Evolutionary conservation across 2,797 vertebrate genomes (phyloP), one percentile per base, ranked within the genome.

Genomic region (Craterocephalus amniculus): DNA sequence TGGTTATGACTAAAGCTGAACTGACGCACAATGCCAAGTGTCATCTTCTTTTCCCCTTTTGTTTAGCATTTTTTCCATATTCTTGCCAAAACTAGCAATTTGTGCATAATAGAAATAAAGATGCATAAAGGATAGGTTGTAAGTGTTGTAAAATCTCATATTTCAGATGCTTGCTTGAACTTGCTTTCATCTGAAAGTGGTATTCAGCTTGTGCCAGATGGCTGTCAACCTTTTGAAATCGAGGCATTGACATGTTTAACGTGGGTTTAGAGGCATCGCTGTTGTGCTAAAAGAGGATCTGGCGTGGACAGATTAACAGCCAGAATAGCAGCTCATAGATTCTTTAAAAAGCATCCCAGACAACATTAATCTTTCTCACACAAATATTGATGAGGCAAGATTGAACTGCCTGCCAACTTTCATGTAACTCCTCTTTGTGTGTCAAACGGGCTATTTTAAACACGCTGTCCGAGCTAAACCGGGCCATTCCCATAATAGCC

Each of bases 161-260:
- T 87, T 78, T 87, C 13, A 70, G 67, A 78, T 72, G 72, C 89
- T 76, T 87, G 88, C 76, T 85, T 24, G 26, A 0, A 4, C 34
- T 74, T 68, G 76, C 74, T 78, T 62, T 63, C 70, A 68, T 78
- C 80, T 63, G 36, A 77, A 80, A 68, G 75, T 64, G 34, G 84
- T 76, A 83, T 87, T 91, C 79, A 88, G 4, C 11, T 7, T 31
- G 86, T 86, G 86, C 86, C 90, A 91, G 83, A 85, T 83, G 83
- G 86, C 79, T 45, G 74, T 78, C 87, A 87, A 72, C 51, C 80
- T 74, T 83, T 83, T 78, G 70, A 74, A 74, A 55, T 70, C 58
- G 70, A 84, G 81, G 78, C 75, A 84, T 82, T 74, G 71, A 80
- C 78, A 72, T 86, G 90, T 91, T 88, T 76, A 83, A 92, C 86